These are phyloP conservation scores for Calcarius ornatus DNA, from an alignment of 2,113 vertebrate species.

Conservation along the genomic window DNA sequence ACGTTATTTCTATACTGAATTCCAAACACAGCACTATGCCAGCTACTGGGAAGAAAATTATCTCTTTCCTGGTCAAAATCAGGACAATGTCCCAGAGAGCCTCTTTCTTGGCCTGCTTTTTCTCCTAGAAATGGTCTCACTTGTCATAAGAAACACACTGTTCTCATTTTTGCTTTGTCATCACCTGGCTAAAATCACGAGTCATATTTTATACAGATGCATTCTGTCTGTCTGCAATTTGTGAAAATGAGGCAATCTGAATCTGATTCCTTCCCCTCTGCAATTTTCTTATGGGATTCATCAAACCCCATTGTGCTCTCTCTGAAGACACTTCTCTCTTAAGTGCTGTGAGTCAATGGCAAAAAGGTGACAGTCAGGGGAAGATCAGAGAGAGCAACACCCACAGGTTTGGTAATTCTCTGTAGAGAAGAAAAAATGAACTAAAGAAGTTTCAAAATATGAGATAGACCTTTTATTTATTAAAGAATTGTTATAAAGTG, in stretches of 20 bases:
- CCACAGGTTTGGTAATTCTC: background rate
- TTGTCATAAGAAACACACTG: background rate
- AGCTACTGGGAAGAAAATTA: background rate
- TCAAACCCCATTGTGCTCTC: conserved; percentile 27
- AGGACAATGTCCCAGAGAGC: background rate
- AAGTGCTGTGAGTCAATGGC: background rate
- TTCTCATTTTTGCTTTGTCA: background rate
- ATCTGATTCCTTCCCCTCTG: background rate
- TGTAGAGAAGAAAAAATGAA: background rate
- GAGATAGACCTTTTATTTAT: background rate
- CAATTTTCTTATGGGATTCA: background rate
- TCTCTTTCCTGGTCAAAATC: background rate
- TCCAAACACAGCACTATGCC: background rate
- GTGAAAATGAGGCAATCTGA: background rate
- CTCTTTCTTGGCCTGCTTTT: background rate
- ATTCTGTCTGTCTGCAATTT: background rate
- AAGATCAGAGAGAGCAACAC: background rate
- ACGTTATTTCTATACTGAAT: background rate
- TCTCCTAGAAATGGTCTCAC: background rate
- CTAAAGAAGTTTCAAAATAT: background rate
- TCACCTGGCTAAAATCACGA: background rate
- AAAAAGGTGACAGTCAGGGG: background rate
- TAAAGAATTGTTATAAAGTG: background rate
- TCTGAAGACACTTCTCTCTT: background rate
- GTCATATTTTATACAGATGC: background rate